Conservation (phyloP, 2,797 vertebrate species). For the Diceros bicornis region DNA sequence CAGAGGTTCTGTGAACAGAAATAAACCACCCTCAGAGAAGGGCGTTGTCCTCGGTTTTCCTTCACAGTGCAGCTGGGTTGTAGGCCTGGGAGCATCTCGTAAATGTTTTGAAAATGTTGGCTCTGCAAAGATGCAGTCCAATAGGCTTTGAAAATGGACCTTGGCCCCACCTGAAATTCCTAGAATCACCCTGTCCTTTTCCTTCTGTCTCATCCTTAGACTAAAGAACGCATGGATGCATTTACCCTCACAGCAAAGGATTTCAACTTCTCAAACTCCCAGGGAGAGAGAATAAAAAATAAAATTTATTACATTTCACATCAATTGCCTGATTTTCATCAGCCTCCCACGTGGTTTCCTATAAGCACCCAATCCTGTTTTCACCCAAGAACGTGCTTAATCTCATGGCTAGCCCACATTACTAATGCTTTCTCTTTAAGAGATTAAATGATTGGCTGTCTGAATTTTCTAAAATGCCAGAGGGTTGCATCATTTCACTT, state of each 20-base stretch:
- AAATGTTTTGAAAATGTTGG: slow-evolving; percentile 1
- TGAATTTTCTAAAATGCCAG: slow-evolving; percentile 51
- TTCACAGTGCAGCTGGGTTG: background rate
- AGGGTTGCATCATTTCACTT: slow-evolving; percentile 59
- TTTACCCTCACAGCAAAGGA: background rate
- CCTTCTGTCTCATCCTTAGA: background rate
- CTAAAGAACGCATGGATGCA: background rate
- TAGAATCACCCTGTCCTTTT: background rate
- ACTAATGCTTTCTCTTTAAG: slow-evolving; percentile 38
- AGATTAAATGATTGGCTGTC: slow-evolving; percentile 63
- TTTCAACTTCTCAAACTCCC: background rate
- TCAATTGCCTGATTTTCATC: slow-evolving; percentile 24
- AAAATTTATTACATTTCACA: background rate
- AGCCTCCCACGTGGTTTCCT: background rate
- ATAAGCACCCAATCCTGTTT: background rate
- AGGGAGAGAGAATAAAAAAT: background rate
- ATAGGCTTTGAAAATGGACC: background rate
- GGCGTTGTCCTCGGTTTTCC: background rate
- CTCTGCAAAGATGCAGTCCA: background rate
- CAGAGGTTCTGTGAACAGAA: slow-evolving; percentile 77
- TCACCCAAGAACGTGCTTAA: slow-evolving; percentile 42
- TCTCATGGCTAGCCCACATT: background rate
- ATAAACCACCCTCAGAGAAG: slow-evolving; percentile 72
- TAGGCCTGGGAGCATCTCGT: background rate
- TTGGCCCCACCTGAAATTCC: background rate